Percentiles rank a stretch among this genome's conserved stretches.
Evolutionary conservation across 1,140 invertebrate species (phyloP).

Genomic region (Watersipora subatra): DNA sequence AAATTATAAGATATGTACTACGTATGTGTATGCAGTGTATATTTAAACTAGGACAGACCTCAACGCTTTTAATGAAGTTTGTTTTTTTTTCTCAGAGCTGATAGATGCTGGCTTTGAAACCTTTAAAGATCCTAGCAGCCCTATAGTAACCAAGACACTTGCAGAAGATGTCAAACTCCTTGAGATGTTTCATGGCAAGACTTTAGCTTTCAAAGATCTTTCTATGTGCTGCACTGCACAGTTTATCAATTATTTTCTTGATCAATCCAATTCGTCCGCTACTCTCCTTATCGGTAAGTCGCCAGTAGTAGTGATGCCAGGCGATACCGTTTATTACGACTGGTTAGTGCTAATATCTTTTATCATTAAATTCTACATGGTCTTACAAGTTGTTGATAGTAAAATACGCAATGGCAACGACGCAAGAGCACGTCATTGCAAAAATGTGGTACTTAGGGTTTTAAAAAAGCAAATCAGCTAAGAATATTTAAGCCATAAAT

Average conservation of each 20-base stretch:
- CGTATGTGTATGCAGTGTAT: not conserved
- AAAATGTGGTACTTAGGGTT: too few species aligned
- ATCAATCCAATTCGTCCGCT: conserved; percentile 30
- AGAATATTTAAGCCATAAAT: too few species aligned
- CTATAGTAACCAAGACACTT: conserved; percentile 27
- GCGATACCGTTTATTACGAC: too few species aligned
- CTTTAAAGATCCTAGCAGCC: conserved; percentile 22
- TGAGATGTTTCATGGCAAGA: conserved; percentile 43
- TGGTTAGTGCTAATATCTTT: too few species aligned
- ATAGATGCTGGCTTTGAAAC: conserved; percentile 30
- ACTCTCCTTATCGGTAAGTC: conserved; percentile 31
- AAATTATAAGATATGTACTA: not conserved
- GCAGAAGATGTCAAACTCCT: conserved; percentile 30
- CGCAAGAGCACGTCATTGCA: too few species aligned
- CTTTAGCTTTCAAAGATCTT: conserved; percentile 44
- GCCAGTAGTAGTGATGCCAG: too few species aligned
- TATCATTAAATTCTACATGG: too few species aligned
- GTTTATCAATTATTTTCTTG: conserved; percentile 39
- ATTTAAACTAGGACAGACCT: not conserved
- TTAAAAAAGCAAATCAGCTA: too few species aligned
- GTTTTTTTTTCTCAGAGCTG: not conserved
- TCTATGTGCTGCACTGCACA: conserved; percentile 38
- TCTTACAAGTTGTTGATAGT: too few species aligned
- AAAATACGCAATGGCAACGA: too few species aligned
- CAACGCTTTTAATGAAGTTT: conserved; percentile 2